Evolutionary conservation across 2,797 vertebrate genomes (phyloP).

Genomic region (Zenarchopterus dispar): DNA sequence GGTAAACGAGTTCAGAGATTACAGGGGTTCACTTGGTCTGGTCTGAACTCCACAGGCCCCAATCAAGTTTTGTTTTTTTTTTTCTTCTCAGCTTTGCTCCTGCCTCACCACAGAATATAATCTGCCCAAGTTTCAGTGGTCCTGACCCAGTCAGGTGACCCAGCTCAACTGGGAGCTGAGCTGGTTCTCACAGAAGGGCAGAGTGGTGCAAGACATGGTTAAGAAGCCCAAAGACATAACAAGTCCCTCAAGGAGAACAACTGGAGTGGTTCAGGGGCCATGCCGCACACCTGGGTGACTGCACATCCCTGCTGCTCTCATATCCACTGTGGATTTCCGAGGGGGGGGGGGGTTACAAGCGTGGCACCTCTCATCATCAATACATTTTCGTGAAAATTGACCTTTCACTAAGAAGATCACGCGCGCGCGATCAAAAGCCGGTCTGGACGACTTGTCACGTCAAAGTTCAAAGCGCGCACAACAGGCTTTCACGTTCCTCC

Average conservation of each 20-base stretch:
- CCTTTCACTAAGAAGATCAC: too few relatives aligned
- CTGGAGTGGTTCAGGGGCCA: too few relatives aligned
- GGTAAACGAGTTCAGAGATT: slow-evolving; percentile 45
- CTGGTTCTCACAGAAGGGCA: slow-evolving; percentile 34
- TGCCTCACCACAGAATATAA: slow-evolving; percentile 21
- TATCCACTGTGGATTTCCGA: neutral
- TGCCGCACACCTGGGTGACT: neutral
- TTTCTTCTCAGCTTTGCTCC: slow-evolving; percentile 65
- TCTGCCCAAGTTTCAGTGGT: slow-evolving; percentile 37
- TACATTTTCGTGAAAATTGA: too few relatives aligned
- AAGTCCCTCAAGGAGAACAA: too few relatives aligned
- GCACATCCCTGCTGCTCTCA: neutral
- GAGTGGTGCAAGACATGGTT: slow-evolving; percentile 6
- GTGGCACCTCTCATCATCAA: too few relatives aligned
- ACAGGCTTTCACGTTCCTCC: too few relatives aligned
- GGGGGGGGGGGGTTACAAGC: too few relatives aligned
- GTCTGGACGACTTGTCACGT: too few relatives aligned
- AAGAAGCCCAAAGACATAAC: too few relatives aligned
- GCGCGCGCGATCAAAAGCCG: too few relatives aligned
- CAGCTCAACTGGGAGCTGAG: slow-evolving; percentile 32
- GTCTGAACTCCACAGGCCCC: slow-evolving; percentile 61
- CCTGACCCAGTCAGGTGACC: slow-evolving; percentile 63
- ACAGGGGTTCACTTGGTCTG: slow-evolving; percentile 56
- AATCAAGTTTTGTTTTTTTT: slow-evolving; percentile 15
- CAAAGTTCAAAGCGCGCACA: too few relatives aligned